These are phyloP conservation scores for Muscicapa striata DNA, from an alignment of 2,797 vertebrate genomes.

Conservation along the genomic window DNA sequence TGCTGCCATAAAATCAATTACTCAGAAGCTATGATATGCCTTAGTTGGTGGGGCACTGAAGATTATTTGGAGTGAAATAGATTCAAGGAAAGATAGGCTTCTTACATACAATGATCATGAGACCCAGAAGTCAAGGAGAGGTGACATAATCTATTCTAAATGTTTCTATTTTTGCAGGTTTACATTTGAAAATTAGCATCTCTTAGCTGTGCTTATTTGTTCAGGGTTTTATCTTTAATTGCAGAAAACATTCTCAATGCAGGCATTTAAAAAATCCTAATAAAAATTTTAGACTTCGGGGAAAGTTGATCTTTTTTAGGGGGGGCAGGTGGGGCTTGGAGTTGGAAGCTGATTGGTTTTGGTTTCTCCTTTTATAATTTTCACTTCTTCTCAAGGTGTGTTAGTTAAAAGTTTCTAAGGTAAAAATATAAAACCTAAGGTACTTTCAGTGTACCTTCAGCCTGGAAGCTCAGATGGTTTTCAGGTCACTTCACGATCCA, in stretches of 20 bases:
- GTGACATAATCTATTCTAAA: neutral
- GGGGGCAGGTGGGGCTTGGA: accelerated
- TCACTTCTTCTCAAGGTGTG: neutral
- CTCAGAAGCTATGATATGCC: neutral
- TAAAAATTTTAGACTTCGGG: neutral
- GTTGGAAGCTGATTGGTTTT: neutral
- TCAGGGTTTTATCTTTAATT: neutral
- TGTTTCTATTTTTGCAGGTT: neutral
- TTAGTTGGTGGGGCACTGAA: neutral
- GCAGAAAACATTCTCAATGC: neutral
- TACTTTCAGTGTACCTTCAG: neutral
- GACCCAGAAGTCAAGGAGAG: neutral
- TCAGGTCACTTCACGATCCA: neutral
- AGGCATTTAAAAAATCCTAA: neutral
- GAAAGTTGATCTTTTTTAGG: neutral
- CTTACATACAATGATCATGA: neutral
- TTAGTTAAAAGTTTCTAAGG: neutral
- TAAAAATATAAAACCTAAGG: neutral
- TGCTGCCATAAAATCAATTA: neutral
- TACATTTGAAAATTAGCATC: neutral
- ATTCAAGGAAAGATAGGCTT: neutral
- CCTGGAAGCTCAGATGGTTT: neutral
- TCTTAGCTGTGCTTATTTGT: neutral
- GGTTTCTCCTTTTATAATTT: neutral
- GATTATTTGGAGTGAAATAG: neutral